Conservation (phyloP, 2,888 invertebrate genomes). For the Polymixis flavicincta region DNA sequence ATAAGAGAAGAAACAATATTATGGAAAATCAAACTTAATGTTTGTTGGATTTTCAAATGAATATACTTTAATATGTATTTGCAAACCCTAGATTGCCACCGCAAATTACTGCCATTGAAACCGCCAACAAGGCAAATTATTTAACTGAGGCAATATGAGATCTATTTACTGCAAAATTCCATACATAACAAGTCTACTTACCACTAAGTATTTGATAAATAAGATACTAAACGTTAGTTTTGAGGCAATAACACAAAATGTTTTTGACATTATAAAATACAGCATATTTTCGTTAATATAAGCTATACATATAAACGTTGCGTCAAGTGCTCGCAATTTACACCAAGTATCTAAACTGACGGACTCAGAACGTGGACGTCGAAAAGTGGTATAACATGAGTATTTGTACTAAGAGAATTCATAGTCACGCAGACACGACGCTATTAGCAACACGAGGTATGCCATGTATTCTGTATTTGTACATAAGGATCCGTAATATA, state of each 20-base stretch:
- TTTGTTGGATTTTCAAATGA: neutral
- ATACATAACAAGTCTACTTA: neutral
- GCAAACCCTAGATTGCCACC: conserved; percentile 12
- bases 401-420: conserved; percentile 62
- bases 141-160: conserved; percentile 2
- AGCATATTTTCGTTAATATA: conserved; percentile 24
- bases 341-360: conserved; percentile 60
- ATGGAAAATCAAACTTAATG: neutral
- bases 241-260: conserved; percentile 15
- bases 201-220: conserved; percentile 19
- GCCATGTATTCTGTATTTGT: conserved; percentile 32
- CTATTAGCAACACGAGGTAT: conserved; percentile 45
- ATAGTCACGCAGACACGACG: conserved; percentile 61
- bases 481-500: conserved; percentile 10
- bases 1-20: neutral
- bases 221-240: conserved; percentile 4
- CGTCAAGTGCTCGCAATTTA: conserved; percentile 54
- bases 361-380: conserved; percentile 38
- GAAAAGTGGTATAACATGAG: conserved; percentile 56
- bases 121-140: conserved; percentile 16
- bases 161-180: conserved; percentile 23
- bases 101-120: conserved; percentile 30
- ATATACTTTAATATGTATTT: conserved; percentile 1
- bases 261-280: conserved; percentile 12
- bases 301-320: conserved; percentile 27